Evolutionary conservation across 2,797 vertebrate species (phyloP), one percentile per base, ranked within the genome.

Genomic region (Prionace glauca): DNA sequence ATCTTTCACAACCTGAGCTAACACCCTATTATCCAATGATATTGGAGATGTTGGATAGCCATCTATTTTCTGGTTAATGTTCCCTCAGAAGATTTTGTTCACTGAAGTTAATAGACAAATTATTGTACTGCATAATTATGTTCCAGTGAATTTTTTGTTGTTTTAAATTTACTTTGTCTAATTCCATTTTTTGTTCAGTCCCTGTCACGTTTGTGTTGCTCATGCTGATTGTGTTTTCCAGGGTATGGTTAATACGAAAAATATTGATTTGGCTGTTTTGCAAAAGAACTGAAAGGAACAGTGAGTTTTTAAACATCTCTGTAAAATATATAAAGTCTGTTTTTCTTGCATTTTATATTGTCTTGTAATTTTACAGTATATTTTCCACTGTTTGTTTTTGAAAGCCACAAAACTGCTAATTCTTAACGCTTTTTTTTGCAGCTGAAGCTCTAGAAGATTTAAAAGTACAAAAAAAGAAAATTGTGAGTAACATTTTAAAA

Each of bases 401-500:
- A 45, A 77, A 74, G 7, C 71, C 26, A 56, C 65, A 50, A n/a
- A 50, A 56, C 50, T 90, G 11, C 16, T 56, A 56, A 95, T 10
- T 22, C 69, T 94, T 32, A 32, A 74, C 24, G 32, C 24, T 94
- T 92, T 32, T 92, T 32, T 20, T 65, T 95, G 50, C 71, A 99
- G 99, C 99, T 98, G 98, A 99, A 96, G 99, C 98, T 0, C 97
- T 99, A 96, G 98, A 99, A 96, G 98, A 99, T 96, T 97, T 99
- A 96, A 99, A 98, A 97, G 97, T 97, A 96, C 98, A 99, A 96
- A 99, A 99, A 98, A 98, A 98, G 97, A 99, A 99, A 98, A 99
- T 99, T 97, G 99, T 99, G 98, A 99, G 99, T 98, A 96, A 96
- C n/a, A 96, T 95, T 96, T 91, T 77, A 18, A 77, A 60, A 72